Base-by-base conservation (phyloP, 2,888 invertebrate species). In the Arrhopalites spinosus region DNA sequence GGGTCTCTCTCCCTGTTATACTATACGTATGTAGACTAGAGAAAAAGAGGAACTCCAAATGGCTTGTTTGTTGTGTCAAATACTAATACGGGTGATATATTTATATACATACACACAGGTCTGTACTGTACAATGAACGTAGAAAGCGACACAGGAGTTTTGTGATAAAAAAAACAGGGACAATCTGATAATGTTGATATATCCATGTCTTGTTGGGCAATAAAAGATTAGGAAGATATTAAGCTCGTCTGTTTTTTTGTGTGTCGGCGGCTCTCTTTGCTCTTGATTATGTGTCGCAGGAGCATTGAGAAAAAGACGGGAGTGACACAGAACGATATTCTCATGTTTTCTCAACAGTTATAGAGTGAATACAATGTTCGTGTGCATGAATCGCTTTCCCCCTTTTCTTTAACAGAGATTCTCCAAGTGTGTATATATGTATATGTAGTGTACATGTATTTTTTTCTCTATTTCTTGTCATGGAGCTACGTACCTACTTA, bases 201-300 rank as follows among this genome's bases (percentile, higher is more conserved):
- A 76, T 76, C 76, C 68, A 76, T 76, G 73, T 69, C 76, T 71
- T 77, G 75, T 77, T 75, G 75, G 75, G 75, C 73, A 73, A 77
- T 75, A 68, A 72, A 75, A 77, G 73, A 73, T 73, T 67, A 68
- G 59, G 69, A 63, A 75, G 67, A 70, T 78, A 77, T 73, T 77
- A 78, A 78, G 75, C 78, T 76, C 78, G 76, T 76, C 78, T 72
- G 68, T 76, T 77, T 77, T 77, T 79, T 70, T 66, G 63, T 63
- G 30, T 53, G 56, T 71, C 53, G 64, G 73, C 77, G 78, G 75
- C 73, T 20, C 67, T 63, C 78, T 75, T 77, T 77, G 66, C 53
- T 75, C 63, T 68, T 66, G 45, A 50, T 66, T 72, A 27, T 36
- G 56, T 71, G 69, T 61, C 47, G 20, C 43, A 43, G 61, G 43